These are phyloP conservation scores for Eciton burchellii DNA, from an alignment of 1,140 invertebrate species.

Conservation along the genomic window DNA sequence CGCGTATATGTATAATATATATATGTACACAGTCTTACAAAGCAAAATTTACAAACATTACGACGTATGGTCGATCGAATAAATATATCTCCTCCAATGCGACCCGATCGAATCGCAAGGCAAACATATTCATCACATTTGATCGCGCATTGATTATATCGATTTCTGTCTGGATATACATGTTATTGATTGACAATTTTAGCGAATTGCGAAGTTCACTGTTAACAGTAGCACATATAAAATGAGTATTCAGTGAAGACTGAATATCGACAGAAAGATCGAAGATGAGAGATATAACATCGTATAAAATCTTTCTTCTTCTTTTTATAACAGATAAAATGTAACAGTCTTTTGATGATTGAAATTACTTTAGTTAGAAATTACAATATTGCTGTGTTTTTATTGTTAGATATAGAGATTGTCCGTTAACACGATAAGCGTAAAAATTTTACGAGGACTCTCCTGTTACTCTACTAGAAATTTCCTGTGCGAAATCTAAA, in stretches of 20 bases:
- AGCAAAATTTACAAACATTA: slow-evolving; percentile 85
- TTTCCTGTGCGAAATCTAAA: neutral
- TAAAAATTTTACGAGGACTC: too few relatives aligned
- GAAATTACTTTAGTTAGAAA: neutral
- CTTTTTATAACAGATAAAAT: slow-evolving; percentile 1
- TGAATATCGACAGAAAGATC: slow-evolving; percentile 5
- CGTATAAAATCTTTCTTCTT: slow-evolving; percentile 4
- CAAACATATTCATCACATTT: slow-evolving; percentile 14
- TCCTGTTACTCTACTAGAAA: neutral
- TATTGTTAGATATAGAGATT: too few relatives aligned
- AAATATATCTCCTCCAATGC: slow-evolving; percentile 67
- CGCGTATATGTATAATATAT: slow-evolving; percentile 77
- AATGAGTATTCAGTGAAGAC: slow-evolving; percentile 7
- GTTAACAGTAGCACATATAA: neutral
- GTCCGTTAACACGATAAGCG: too few relatives aligned
- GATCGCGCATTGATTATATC: slow-evolving; percentile 33
- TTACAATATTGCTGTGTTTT: too few relatives aligned
- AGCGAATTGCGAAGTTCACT: neutral
- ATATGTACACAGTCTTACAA: slow-evolving; percentile 85
- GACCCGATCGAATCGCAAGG: slow-evolving; percentile 41
- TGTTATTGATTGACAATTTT: neutral
- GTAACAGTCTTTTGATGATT: neutral
- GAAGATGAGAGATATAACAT: neutral
- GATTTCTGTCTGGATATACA: slow-evolving; percentile 4
- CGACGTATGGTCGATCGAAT: slow-evolving; percentile 82